Conservation (phyloP, 2,888 invertebrate genomes). For the Hirtodrosophila trivittata region DNA sequence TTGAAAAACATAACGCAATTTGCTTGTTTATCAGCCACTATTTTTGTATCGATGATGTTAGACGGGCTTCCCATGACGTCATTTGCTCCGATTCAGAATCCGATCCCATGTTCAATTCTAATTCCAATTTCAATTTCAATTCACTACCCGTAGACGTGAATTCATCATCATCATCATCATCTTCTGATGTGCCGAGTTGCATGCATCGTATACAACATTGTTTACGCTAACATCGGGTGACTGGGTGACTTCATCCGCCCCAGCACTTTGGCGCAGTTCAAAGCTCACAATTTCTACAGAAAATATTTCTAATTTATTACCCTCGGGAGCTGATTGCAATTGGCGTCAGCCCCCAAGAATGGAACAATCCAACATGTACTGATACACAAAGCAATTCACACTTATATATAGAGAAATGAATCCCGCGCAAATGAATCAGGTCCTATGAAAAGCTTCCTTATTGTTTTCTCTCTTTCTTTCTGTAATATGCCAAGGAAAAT, state of each 20-base stretch:
- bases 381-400: conserved; percentile 23
- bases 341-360: conserved; percentile 42
- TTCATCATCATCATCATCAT: conserved; percentile 21
- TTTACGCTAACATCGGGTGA: conserved; percentile 10
- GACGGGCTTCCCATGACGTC: conserved; percentile 16
- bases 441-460: too few species aligned
- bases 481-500: too few species aligned
- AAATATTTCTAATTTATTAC: conserved; percentile 44
- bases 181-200: conserved; percentile 23
- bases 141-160: conserved; percentile 9
- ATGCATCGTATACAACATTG: conserved; percentile 26
- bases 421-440: too few species aligned
- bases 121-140: conserved; percentile 15
- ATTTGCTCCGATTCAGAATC: neutral
- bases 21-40: conserved; percentile 26
- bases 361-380: conserved; percentile 13
- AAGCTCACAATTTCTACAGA: conserved; percentile 40
- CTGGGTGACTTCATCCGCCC: conserved; percentile 50
- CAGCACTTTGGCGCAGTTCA: too few species aligned
- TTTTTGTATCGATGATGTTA: conserved; percentile 20
- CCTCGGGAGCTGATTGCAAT: conserved; percentile 36
- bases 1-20: conserved; percentile 21
- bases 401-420: too few species aligned
- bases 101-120: conserved; percentile 5
- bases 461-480: too few species aligned